A percentile compares a stretch with the other conserved stretches of the same genome.
Conservation (phyloP, 2,113 vertebrate species). For the Pampusana beccarii region DNA sequence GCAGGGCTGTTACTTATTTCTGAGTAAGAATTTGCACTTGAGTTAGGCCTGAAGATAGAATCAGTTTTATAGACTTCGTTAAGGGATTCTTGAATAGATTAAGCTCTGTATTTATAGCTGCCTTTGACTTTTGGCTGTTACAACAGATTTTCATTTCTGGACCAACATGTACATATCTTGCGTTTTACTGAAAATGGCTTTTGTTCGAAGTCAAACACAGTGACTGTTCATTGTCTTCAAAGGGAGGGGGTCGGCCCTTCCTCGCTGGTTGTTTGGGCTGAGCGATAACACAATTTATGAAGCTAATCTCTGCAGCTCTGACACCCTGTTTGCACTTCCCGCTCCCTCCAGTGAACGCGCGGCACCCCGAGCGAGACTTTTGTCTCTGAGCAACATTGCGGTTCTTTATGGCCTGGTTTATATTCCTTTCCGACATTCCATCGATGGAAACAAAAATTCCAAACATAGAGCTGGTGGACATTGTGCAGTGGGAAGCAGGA, state of each 20-base stretch:
- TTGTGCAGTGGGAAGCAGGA: background rate
- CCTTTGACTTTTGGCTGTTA: slow-evolving; percentile 63
- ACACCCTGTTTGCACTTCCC: slow-evolving; percentile 41
- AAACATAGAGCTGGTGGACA: background rate
- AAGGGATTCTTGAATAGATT: slow-evolving; percentile 46
- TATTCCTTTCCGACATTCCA: slow-evolving; percentile 24
- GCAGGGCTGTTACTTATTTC: slow-evolving; percentile 17
- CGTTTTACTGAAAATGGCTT: slow-evolving; percentile 24
- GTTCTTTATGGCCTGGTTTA: slow-evolving; percentile 16
- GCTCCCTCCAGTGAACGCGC: slow-evolving; percentile 1
- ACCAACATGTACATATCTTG: slow-evolving; percentile 4
- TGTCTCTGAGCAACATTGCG: background rate
- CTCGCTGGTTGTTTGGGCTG: slow-evolving; percentile 44
- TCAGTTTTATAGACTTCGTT: slow-evolving; percentile 54
- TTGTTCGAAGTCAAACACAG: slow-evolving; percentile 16
- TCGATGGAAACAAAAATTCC: slow-evolving; percentile 13
- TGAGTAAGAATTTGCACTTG: slow-evolving; percentile 33
- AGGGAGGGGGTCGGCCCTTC: background rate
- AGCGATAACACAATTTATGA: slow-evolving; percentile 44
- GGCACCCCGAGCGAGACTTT: background rate
- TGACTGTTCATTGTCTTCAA: slow-evolving; percentile 20
- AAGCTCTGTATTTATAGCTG: slow-evolving; percentile 48
- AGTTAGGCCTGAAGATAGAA: slow-evolving; percentile 28
- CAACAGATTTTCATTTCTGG: slow-evolving; percentile 2
- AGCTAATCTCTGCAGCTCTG: slow-evolving; percentile 27